Conservation (phyloP, 2,113 vertebrate species). For the Leucopsar rothschildi region DNA sequence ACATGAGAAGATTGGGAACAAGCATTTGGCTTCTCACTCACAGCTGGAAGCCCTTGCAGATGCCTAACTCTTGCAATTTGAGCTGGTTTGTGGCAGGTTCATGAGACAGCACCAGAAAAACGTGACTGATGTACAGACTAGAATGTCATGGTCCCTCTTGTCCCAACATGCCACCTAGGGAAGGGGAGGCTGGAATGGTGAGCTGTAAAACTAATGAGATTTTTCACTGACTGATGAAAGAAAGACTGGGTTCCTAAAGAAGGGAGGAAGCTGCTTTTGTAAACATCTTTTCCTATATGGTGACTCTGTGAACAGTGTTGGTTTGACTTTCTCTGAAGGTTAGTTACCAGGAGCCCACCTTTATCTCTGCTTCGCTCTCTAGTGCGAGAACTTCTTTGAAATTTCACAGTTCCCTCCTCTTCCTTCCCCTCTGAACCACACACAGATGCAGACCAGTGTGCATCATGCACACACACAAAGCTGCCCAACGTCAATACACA, state of each 20-base stretch:
- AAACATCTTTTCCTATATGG: neutral
- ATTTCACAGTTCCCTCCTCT: slow-evolving; percentile 62
- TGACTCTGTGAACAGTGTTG: neutral
- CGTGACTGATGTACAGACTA: neutral
- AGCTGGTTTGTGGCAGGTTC: neutral
- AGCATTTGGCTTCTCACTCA: neutral
- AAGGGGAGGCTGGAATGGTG: neutral
- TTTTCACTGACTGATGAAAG: neutral
- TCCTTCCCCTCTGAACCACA: slow-evolving; percentile 56
- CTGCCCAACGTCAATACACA: neutral
- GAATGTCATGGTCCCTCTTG: neutral
- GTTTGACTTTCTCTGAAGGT: slow-evolving; percentile 24
- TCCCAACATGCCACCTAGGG: neutral
- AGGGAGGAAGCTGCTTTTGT: neutral
- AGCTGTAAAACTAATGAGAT: fast-evolving
- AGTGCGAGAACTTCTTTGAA: slow-evolving; percentile 12
- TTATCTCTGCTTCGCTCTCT: neutral
- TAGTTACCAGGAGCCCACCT: slow-evolving; percentile 9
- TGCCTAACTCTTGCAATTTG: neutral
- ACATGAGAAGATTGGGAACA: neutral
- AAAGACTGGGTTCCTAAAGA: neutral
- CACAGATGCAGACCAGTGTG: neutral
- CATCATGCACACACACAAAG: neutral
- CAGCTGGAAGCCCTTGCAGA: neutral
- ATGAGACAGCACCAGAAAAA: neutral